phyloP scores from a whole-genome alignment of 2,113 vertebrate genomes.

The Oxygymnocypris stewartii region DNA sequence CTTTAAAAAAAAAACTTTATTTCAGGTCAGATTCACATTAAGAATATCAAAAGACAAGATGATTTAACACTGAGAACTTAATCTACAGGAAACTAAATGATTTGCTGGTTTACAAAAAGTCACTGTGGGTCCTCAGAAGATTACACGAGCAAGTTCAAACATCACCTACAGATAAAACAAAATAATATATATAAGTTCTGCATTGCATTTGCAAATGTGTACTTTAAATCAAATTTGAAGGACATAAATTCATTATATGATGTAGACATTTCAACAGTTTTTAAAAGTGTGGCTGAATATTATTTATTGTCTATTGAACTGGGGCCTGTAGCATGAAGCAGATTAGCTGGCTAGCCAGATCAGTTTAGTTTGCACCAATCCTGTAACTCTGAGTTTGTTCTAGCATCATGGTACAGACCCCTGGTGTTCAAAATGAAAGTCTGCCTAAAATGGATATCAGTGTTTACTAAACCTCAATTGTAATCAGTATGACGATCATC shows the following conservation, averaged over 20 bases:
- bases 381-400: no score
- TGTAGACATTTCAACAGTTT: background rate
- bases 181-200: background rate
- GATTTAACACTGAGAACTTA: background rate
- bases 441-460: background rate
- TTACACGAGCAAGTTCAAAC: constrained; percentile 87
- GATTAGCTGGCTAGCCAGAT: no score
- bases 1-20: background rate
- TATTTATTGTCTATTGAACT: background rate
- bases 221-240: background rate
- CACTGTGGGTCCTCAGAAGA: constrained; percentile 74
- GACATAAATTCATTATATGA: background rate
- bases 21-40: background rate
- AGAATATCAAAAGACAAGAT: background rate
- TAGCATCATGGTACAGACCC: no score
- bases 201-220: background rate
- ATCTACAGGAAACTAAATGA: background rate
- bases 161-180: constrained; percentile 77
- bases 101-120: constrained; percentile 2
- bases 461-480: constrained; percentile 84
- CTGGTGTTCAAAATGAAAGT: background rate
- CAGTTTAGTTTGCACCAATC: no score
- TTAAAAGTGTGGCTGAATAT: background rate
- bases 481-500: constrained; percentile 98
- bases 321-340: no score